phyloP scores from a whole-genome alignment of 2,113 vertebrate species.

The Ammospiza caudacuta region DNA sequence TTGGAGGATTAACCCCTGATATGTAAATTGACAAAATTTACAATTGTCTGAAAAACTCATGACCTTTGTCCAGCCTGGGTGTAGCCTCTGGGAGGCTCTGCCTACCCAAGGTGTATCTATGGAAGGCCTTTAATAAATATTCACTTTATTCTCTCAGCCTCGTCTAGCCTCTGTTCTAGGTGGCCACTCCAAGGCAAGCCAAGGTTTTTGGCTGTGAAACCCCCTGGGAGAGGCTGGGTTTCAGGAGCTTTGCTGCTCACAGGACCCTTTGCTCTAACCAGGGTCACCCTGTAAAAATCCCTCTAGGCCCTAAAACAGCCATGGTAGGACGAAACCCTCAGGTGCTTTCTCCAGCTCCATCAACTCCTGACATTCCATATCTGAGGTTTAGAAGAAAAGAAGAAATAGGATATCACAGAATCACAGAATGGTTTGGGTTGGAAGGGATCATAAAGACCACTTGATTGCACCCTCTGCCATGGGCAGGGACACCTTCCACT shows the following conservation, averaged over 20 bases:
- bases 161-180: background rate
- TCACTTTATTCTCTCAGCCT: background rate
- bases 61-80: too few relatives aligned
- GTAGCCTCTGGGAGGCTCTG: background rate
- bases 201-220: background rate
- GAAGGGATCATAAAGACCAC: background rate
- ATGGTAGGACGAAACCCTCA: fast-evolving
- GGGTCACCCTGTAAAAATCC: background rate
- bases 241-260: background rate
- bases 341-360: background rate
- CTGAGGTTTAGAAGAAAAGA: background rate
- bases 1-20: background rate
- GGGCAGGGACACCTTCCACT: background rate
- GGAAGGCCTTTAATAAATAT: background rate
- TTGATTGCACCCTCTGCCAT: fast-evolving
- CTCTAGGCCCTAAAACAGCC: background rate
- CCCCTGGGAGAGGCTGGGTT: fast-evolving
- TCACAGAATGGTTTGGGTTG: background rate
- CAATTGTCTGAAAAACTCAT: background rate
- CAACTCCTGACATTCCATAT: background rate
- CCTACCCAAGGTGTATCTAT: background rate
- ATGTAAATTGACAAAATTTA: background rate
- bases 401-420: background rate
- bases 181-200: background rate
- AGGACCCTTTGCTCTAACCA: background rate